These are phyloP conservation scores for Myrmecobius fasciatus DNA, from an alignment of 2,113 vertebrate species.

Conservation along the genomic window DNA sequence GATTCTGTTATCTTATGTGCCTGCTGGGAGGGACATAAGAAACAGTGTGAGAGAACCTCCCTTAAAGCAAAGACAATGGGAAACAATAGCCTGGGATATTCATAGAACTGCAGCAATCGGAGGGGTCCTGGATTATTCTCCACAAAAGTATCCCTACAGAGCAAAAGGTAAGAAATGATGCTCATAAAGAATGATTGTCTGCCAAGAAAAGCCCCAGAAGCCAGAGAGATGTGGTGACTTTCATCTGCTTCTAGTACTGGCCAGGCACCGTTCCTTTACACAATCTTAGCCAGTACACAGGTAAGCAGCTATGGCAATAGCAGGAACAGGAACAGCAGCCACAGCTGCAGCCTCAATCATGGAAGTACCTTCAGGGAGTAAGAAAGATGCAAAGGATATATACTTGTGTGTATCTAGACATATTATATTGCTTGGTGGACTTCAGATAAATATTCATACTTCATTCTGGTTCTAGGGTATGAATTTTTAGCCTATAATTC, in stretches of 20 bases:
- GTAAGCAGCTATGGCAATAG: neutral
- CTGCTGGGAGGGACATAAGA: neutral
- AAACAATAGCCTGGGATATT: neutral
- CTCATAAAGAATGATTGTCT: neutral
- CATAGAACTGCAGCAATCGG: neutral
- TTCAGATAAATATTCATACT: constrained; percentile 74
- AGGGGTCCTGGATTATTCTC: neutral
- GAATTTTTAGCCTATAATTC: constrained; percentile 79
- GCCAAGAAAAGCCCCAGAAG: neutral
- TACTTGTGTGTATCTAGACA: neutral
- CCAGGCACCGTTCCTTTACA: neutral
- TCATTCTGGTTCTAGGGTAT: constrained; percentile 74
- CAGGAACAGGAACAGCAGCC: neutral
- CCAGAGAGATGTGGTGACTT: neutral
- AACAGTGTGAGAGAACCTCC: neutral
- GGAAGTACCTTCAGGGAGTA: neutral
- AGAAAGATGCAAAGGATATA: neutral
- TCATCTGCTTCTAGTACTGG: neutral
- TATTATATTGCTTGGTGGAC: constrained; percentile 4
- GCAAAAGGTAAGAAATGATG: neutral
- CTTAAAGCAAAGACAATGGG: neutral
- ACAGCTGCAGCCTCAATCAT: neutral
- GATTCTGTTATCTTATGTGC: neutral
- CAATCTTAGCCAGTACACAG: neutral
- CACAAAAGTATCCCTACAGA: neutral